A percentile compares a stretch with the other conserved stretches of the same genome.
phyloP scores from a whole-genome alignment of 1,140 invertebrate species.

The Diorhabda sublineata region DNA sequence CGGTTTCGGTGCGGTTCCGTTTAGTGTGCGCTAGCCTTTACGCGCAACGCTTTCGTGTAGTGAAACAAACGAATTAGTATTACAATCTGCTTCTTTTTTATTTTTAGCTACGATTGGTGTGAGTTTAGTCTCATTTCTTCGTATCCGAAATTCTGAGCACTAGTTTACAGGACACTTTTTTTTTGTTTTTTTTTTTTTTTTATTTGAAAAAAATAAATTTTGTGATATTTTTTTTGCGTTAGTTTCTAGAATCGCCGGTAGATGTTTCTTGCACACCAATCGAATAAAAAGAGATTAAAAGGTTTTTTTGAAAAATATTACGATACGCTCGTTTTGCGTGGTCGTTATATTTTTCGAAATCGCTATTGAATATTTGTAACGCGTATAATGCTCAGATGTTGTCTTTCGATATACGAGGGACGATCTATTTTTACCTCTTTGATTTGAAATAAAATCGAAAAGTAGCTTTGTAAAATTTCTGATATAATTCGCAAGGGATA shows the following conservation, averaged over 20 bases:
- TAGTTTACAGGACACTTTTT: constrained; percentile 26
- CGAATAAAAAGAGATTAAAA: constrained; percentile 1
- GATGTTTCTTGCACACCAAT: constrained; percentile 27
- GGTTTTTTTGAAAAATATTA: neutral
- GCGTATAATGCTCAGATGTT: constrained; percentile 36
- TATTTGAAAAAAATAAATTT: no score
- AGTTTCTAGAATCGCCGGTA: constrained; percentile 13
- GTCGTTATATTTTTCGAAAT: constrained; percentile 19
- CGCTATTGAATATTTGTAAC: constrained; percentile 32
- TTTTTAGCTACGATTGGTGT: constrained; percentile 31
- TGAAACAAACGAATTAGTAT: neutral
- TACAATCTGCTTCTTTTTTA: constrained; percentile 6
- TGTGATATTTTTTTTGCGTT: constrained; percentile 25
- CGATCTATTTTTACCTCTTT: constrained; percentile 30
- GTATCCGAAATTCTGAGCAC: constrained; percentile 13
- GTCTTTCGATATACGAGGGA: constrained; percentile 26
- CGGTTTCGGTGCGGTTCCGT: no score
- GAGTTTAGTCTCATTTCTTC: constrained; percentile 23
- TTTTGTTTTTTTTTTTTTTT: no score
- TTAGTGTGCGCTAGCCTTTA: no score
- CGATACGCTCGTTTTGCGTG: constrained; percentile 5
- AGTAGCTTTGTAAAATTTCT: constrained; percentile 47
- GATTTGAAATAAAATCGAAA: constrained; percentile 32
- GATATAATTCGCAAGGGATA: constrained; percentile 46
- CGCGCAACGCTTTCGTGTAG: no score